These are phyloP conservation scores for Linurgus olivaceus DNA, from an alignment of 2,797 vertebrate species.

Conservation along the genomic window DNA sequence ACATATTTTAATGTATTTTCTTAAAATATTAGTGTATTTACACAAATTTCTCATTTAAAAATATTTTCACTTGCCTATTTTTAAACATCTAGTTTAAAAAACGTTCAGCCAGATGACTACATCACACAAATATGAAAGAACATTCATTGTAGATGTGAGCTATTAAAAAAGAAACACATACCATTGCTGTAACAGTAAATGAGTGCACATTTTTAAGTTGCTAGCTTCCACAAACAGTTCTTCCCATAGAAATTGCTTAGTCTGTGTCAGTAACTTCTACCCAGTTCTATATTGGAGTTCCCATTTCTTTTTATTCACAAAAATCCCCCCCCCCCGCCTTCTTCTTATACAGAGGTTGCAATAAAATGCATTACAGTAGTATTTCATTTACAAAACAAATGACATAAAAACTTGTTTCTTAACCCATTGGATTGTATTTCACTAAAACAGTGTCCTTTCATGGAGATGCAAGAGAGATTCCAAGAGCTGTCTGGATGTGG, in stretches of 20 bases:
- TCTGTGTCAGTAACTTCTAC: not conserved
- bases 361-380: conserved; percentile 65
- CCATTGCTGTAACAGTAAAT: conserved; percentile 27
- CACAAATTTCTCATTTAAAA: not conserved
- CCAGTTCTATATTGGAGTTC: not conserved
- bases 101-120: not conserved
- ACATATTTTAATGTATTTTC: not conserved
- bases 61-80: not conserved
- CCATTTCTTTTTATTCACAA: not conserved
- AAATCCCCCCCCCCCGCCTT: not conserved
- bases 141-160: not conserved
- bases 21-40: conserved; percentile 36
- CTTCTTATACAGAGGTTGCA: conserved; percentile 5
- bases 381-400: conserved; percentile 70
- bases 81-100: not conserved
- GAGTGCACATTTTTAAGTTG: conserved; percentile 8
- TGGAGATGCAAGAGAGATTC: not conserved
- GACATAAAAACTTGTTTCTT: conserved; percentile 38
- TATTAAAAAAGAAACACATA: conserved; percentile 22
- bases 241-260: not conserved
- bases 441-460: not conserved
- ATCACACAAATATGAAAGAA: not conserved
- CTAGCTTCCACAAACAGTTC: conserved; percentile 11
- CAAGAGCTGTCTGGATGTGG: not conserved
- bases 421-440: conserved; percentile 67